Conservation (phyloP, 2,888 invertebrate species). For the Marronus borbonicus region DNA sequence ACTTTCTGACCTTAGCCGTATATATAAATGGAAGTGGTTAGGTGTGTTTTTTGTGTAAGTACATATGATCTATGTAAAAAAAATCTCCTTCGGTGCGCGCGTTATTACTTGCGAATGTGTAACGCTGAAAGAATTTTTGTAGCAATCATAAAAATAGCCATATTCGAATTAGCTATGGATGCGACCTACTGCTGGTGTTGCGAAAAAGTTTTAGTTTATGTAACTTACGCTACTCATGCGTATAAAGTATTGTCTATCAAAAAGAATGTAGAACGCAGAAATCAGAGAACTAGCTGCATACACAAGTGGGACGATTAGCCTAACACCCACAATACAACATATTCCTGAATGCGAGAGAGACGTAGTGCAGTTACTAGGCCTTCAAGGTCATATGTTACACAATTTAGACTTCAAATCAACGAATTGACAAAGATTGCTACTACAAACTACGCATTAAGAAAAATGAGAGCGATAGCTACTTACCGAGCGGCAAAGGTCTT, state of each 20-base stretch:
- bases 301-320: no score
- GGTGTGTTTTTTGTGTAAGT: constrained; percentile 3
- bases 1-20: constrained; percentile 27
- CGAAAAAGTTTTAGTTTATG: not conserved
- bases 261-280: no score
- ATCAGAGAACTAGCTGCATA: no score
- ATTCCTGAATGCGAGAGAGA: no score
- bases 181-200: not conserved
- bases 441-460: no score
- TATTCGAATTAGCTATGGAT: not conserved
- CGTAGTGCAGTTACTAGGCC: no score
- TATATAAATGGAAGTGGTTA: constrained; percentile 41
- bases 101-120: not conserved
- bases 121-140: not conserved
- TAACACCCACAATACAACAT: no score
- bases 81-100: not conserved
- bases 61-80: constrained; percentile 7
- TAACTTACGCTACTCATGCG: not conserved
- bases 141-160: not conserved
- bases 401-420: no score
- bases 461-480: no score
- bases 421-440: no score
- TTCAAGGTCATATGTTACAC: no score
- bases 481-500: no score
- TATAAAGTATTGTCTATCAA: not conserved